Evolutionary conservation across 2,113 vertebrate species (phyloP), one percentile per base, ranked within the genome.

Genomic region (Chaetura pelagica): DNA sequence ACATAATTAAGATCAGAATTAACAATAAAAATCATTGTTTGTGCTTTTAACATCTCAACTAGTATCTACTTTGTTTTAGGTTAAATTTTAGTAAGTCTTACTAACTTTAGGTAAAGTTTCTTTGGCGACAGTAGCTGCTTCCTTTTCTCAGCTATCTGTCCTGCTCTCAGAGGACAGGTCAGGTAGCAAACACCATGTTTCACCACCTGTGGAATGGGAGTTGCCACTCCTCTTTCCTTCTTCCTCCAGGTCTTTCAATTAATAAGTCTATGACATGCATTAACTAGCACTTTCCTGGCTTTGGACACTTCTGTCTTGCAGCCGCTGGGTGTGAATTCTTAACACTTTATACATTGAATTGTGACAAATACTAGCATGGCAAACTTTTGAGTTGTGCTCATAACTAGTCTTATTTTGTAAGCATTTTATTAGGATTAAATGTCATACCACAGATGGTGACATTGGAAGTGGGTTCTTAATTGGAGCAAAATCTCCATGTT

Each of bases 361-460:
- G 74, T 9, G 72, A 76, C 73, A 66, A 88, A 69, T 13, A 80
- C 35, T 40, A 66, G n/a, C 51, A 51, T 20, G 46, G 34, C 55
- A 75, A 67, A 67, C 17, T 92, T 82, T 30, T 26, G 68, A 61
- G 76, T 76, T 90, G 23, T 48, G 59, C 89, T 76, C 54, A 35
- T 57, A 80, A 21, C 73, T 79, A 69, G 30, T 79, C 69, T 7
- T 61, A 46, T 9, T 57, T 17, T 68, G 58, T 21, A 80, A 90
- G 94, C 34, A 58, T 85, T 78, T 91, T 73, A 15, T 54, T 77
- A 90, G 71, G 88, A 88, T 55, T 30, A 92, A 93, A 92, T 94
- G 85, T 92, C 85, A 66, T 62, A 79, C 12, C 46, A 88, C 88
- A 95, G 92, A 93, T 88, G 85, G 96, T 74, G 79, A 55, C 82